Evolutionary conservation across 2,888 invertebrate genomes (phyloP).

Genomic region (Urechis unicinctus): DNA sequence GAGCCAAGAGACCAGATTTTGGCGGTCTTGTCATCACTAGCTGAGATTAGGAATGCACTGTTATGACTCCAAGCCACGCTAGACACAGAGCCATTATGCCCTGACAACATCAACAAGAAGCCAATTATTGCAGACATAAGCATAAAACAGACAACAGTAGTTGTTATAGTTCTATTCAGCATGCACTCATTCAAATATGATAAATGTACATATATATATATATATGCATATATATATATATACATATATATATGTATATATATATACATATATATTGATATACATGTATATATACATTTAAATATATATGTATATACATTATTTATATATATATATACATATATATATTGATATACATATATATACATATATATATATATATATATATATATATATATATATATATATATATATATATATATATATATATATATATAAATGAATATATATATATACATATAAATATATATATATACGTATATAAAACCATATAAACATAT

Average conservation of each 20-base stretch:
- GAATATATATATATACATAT: too few species aligned
- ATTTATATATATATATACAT: neutral
- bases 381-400: neutral
- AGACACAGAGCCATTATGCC: constrained; percentile 40
- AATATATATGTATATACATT: too few species aligned
- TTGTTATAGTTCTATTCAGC: too few species aligned
- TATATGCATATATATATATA: neutral
- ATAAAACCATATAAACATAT: too few species aligned
- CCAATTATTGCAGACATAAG: neutral
- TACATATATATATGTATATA: neutral
- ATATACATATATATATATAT: too few species aligned
- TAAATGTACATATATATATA: too few species aligned
- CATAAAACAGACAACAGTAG: too few species aligned
- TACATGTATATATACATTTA: too few species aligned
- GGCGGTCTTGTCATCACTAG: constrained; percentile 42
- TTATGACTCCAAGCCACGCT: constrained; percentile 36
- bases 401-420: neutral
- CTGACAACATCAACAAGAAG: constrained; percentile 13
- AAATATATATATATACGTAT: neutral
- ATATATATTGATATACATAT: too few species aligned
- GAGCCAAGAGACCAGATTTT: constrained; percentile 35
- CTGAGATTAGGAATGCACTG: constrained; percentile 33
- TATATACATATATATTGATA: too few species aligned
- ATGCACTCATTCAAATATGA: neutral
- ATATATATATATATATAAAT: too few species aligned